phyloP scores from a whole-genome alignment of 2,797 vertebrate genomes.

The Rousettus madagascariensis region DNA sequence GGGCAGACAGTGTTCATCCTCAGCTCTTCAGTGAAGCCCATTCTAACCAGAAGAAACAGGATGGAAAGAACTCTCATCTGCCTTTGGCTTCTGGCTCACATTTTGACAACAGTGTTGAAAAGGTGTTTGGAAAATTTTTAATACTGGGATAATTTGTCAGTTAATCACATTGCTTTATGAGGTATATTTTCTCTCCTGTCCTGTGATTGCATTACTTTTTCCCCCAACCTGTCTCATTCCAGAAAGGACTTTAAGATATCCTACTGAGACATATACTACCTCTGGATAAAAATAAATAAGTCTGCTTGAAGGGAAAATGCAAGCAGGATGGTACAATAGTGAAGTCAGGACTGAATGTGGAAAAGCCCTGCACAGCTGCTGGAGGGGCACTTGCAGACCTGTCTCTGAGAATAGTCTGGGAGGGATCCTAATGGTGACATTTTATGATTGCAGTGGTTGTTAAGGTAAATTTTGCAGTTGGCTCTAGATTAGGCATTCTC shows the following conservation, averaged over 20 bases:
- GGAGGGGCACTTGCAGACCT: neutral
- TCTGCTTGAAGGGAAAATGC: neutral
- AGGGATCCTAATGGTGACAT: neutral
- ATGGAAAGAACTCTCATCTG: neutral
- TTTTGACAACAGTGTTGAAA: neutral
- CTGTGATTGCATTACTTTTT: neutral
- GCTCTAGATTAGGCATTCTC: neutral
- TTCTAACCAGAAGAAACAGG: neutral
- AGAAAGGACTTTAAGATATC: constrained; percentile 1
- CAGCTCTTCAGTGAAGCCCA: neutral
- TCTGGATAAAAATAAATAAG: neutral
- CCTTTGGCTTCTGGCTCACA: neutral
- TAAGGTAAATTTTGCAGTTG: neutral
- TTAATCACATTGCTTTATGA: neutral
- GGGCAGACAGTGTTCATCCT: neutral
- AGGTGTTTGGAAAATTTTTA: neutral
- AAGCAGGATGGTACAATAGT: too few relatives aligned
- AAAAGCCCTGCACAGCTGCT: neutral
- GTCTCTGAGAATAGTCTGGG: neutral
- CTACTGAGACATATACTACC: neutral
- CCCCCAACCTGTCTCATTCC: neutral
- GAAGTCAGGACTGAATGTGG: neutral
- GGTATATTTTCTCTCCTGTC: neutral
- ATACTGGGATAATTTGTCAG: neutral
- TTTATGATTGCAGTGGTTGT: neutral